Conservation (phyloP, 2,113 vertebrate genomes). For the Sprattus sprattus region DNA sequence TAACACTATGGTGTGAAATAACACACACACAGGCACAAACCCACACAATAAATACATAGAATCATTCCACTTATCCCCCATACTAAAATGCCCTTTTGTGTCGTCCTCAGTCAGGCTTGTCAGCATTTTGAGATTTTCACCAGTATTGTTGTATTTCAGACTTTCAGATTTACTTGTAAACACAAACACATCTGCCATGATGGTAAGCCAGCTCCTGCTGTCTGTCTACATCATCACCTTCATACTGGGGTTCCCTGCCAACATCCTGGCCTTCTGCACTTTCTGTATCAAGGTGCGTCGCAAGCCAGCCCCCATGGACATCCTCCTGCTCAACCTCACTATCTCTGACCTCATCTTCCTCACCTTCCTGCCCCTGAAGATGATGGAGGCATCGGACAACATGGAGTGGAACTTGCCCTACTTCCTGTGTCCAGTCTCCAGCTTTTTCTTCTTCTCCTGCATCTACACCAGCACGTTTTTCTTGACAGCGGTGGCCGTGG, state of each 20-base stretch:
- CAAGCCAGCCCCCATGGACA: slow-evolving; percentile 70
- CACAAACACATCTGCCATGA: slow-evolving; percentile 42
- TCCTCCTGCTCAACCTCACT: slow-evolving; percentile 85
- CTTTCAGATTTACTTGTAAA: slow-evolving; percentile 2
- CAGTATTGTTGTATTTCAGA: neutral
- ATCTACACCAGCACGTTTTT: slow-evolving; percentile 87
- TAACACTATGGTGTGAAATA: no score
- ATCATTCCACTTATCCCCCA: no score
- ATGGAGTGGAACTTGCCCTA: slow-evolving; percentile 71
- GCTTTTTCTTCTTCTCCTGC: slow-evolving; percentile 81
- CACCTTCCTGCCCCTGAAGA: slow-evolving; percentile 80
- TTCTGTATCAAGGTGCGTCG: slow-evolving; percentile 70
- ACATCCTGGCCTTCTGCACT: slow-evolving; percentile 76
- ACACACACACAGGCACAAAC: no score
- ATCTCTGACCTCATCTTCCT: slow-evolving; percentile 83
- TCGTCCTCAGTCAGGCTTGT: no score
- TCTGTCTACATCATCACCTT: slow-evolving; percentile 78
- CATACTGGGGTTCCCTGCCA: slow-evolving; percentile 78
- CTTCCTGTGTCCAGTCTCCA: slow-evolving; percentile 72
- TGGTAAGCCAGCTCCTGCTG: slow-evolving; percentile 53
- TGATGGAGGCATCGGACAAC: slow-evolving; percentile 67
- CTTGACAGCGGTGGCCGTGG: slow-evolving; percentile 79
- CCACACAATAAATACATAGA: no score
- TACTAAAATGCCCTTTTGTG: no score
- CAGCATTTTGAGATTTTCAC: neutral